Percentiles rank a stretch among this genome's conserved stretches.
phyloP scores from a whole-genome alignment of 1,140 invertebrate genomes.

The Megathymus violae region DNA sequence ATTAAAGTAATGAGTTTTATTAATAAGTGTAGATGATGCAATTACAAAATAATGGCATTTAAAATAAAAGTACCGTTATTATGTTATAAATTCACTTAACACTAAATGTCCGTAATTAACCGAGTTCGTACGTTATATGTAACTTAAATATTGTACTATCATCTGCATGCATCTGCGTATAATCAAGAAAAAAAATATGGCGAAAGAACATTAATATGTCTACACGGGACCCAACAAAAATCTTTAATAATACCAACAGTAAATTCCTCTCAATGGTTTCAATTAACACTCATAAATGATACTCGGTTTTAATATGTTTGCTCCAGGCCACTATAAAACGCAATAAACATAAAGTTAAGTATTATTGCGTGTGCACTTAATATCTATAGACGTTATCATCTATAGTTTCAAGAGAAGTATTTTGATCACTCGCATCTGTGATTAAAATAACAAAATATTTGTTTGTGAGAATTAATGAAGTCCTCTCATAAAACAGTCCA shows the following conservation, averaged over 20 bases:
- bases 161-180: no score
- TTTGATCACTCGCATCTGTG: slow-evolving; percentile 9
- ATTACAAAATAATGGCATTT: no score
- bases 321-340: slow-evolving; percentile 34
- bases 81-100: no score
- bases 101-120: no score
- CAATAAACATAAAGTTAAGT: slow-evolving; percentile 38
- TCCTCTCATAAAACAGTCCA: no score
- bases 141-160: no score
- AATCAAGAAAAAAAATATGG: no score
- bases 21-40: no score
- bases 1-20: no score
- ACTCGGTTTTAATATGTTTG: slow-evolving; percentile 39
- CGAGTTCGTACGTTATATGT: no score
- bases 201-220: no score
- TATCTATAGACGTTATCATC: slow-evolving; percentile 10
- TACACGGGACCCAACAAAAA: slow-evolving; percentile 19
- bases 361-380: slow-evolving; percentile 29
- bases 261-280: slow-evolving; percentile 39
- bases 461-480: not conserved
- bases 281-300: slow-evolving; percentile 47
- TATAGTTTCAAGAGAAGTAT: slow-evolving; percentile 3
- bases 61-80: no score
- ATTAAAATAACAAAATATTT: not conserved
- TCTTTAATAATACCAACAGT: slow-evolving; percentile 23